A percentile compares a stretch with the other conserved stretches of the same genome.
Evolutionary conservation across 2,113 vertebrate species (phyloP).

Genomic region (Melospiza melodia): DNA sequence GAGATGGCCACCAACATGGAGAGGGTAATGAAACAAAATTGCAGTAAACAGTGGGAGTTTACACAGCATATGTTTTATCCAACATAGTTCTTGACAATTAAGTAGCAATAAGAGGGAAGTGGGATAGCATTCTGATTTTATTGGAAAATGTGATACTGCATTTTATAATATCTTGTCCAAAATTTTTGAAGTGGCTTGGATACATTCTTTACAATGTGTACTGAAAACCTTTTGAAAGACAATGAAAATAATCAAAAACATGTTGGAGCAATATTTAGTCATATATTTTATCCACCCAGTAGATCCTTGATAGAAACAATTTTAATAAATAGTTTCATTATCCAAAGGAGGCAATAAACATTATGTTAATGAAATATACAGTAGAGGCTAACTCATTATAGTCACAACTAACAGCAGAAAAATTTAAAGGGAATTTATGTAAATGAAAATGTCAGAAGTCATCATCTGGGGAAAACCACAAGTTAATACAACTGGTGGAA

Average conservation of each 20-base stretch:
- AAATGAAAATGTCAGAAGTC: background rate
- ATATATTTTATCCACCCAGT: background rate
- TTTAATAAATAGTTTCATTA: constrained; percentile 41
- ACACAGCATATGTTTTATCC: background rate
- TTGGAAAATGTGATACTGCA: background rate
- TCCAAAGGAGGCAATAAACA: constrained; percentile 28
- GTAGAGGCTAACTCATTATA: background rate
- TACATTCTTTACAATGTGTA: background rate
- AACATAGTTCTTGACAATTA: background rate
- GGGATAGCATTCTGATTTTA: background rate
- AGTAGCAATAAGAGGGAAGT: background rate
- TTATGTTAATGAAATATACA: constrained; percentile 11
- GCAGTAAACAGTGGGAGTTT: background rate
- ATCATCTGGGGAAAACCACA: background rate
- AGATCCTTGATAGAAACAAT: background rate
- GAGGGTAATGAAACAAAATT: background rate
- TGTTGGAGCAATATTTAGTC: background rate
- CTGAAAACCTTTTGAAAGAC: background rate
- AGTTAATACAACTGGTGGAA: background rate
- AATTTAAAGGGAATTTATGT: background rate
- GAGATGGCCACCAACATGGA: background rate
- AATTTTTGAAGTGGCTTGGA: background rate
- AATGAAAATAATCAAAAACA: background rate
- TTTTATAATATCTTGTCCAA: background rate
- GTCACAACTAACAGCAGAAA: background rate